phyloP scores from a whole-genome alignment of 1,140 invertebrate genomes.

The Metaphire vulgaris region DNA sequence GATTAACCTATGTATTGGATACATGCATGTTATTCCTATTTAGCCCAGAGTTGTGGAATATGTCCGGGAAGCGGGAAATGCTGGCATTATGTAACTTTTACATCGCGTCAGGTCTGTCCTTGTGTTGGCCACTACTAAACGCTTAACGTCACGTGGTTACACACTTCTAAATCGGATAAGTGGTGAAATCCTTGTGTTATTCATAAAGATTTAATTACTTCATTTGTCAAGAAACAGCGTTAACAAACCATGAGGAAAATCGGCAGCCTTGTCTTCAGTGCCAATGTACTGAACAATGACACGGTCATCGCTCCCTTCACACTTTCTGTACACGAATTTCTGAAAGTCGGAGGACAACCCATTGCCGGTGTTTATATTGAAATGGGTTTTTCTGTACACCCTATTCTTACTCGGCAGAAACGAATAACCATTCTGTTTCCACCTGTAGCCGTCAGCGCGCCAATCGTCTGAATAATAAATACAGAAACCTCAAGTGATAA shows the following conservation, averaged over 20 bases:
- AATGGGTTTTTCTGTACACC: not conserved
- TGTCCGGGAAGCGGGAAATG: too few species aligned
- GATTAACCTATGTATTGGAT: too few species aligned
- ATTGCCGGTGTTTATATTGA: not conserved
- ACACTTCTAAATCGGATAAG: not conserved
- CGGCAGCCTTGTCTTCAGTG: not conserved
- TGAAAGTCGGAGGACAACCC: not conserved
- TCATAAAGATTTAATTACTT: not conserved
- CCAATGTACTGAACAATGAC: not conserved
- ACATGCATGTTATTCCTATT: too few species aligned
- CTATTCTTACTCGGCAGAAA: not conserved
- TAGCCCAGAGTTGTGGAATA: too few species aligned
- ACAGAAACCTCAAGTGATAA: too few species aligned
- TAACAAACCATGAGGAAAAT: constrained; percentile 2
- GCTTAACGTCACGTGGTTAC: not conserved
- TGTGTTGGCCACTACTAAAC: not conserved
- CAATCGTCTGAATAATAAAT: not conserved
- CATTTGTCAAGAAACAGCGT: too few species aligned
- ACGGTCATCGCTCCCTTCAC: not conserved
- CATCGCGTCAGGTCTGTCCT: not conserved
- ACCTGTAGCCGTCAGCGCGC: not conserved
- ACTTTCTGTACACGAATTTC: not conserved
- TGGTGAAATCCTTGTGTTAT: too few species aligned
- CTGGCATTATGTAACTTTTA: not conserved
- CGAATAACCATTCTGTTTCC: not conserved